Percentiles rank a stretch among this genome's conserved stretches.
Conservation (phyloP, 2,888 invertebrate genomes). For the Euclidia mi region DNA sequence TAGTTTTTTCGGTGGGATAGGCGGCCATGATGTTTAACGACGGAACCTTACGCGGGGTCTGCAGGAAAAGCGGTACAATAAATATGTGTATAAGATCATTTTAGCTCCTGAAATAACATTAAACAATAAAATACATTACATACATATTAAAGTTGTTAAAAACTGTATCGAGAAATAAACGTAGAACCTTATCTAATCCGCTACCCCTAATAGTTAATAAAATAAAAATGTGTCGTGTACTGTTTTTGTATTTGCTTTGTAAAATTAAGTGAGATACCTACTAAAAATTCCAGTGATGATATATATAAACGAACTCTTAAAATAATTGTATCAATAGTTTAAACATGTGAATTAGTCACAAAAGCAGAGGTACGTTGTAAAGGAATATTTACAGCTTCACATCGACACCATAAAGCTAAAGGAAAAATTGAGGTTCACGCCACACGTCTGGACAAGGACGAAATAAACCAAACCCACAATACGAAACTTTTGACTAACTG, state of each 20-base stretch:
- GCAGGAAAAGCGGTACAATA: slow-evolving; percentile 74
- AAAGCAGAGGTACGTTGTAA: slow-evolving; percentile 30
- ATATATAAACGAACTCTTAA: neutral
- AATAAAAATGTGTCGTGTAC: slow-evolving; percentile 21
- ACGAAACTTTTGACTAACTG: slow-evolving; percentile 21
- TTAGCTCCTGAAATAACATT: slow-evolving; percentile 72
- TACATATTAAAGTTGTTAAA: slow-evolving; percentile 28
- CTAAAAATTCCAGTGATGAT: slow-evolving; percentile 19
- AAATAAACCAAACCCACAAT: slow-evolving; percentile 40
- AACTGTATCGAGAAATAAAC: slow-evolving; percentile 27
- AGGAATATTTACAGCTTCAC: slow-evolving; percentile 52
- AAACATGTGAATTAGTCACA: slow-evolving; percentile 42
- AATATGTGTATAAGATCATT: slow-evolving; percentile 57
- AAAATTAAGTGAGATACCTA: slow-evolving; percentile 32
- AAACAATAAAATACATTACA: slow-evolving; percentile 57
- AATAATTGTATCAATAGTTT: slow-evolving; percentile 11
- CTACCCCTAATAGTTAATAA: slow-evolving; percentile 7
- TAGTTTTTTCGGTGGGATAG: slow-evolving; percentile 54
- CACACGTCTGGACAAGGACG: slow-evolving; percentile 24
- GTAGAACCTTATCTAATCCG: slow-evolving; percentile 13
- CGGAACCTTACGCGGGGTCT: slow-evolving; percentile 68
- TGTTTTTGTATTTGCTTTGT: slow-evolving; percentile 22
- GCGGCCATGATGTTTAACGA: slow-evolving; percentile 60
- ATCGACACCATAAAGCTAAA: slow-evolving; percentile 44
- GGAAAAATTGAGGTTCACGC: slow-evolving; percentile 16